Evolutionary conservation across 2,113 vertebrate species (phyloP), one percentile per base, ranked within the genome.

Genomic region (Pedionomus torquatus): DNA sequence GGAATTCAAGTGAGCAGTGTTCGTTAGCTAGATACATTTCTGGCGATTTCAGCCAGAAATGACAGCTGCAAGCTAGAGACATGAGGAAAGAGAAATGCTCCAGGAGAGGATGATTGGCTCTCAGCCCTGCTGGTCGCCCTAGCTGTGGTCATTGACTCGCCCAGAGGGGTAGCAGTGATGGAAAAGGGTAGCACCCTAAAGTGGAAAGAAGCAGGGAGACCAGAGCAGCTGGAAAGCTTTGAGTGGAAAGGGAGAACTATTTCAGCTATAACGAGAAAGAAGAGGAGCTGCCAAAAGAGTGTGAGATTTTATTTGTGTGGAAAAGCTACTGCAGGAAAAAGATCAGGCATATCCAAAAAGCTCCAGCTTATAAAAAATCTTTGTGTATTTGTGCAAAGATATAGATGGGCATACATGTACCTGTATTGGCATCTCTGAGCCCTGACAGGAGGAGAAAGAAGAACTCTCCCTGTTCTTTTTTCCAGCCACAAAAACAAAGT

Each of bases 361-460:
- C 13, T 88, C 30, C n/a, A 84, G 25, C 6, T n/a, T 60, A 3
- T 52, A 58, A 44, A 5, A 15, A 14, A 39, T 30, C 43, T n/a
- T 10, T 2, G 0, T 19, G 5, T 80, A 31, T 44, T 33, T 75
- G 6, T 44, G 7, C 26, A 10, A 9, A 21, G 4, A 37, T 4
- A 25, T 10, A 26, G 2, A 25, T 7, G 26, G 13, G 14, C 25
- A 51, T 52, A 15, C 46, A 46, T 46, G 19, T 46, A 20, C 46
- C 46, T 46, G 46, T 46, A 46, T 46, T 20, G 46, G 41, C 39
- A n/a, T 41, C 31, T 80, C 63, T 71, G 72, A 76, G 13, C 15
- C 33, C 33, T 13, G 7, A 5, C 30, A 48, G 52, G 61, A 79
- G 57, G 35, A 69, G 25, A 72, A 58, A 68, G 31, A 71, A 66